Conservation (phyloP, 2,888 invertebrate genomes). For the Ptychoptera contaminata region DNA sequence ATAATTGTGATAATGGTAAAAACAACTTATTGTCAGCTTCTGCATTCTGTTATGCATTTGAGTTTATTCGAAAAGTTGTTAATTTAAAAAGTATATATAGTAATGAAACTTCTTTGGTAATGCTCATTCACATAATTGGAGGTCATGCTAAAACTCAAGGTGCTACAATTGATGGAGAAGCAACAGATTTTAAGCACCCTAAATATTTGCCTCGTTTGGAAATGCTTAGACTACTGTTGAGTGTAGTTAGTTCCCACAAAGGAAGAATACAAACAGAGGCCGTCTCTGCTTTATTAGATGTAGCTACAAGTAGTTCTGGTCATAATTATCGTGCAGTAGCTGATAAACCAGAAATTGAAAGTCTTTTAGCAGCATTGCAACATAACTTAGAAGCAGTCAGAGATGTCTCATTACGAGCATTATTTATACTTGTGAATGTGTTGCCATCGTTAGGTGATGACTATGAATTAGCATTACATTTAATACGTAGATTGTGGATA, state of each 20-base stretch:
- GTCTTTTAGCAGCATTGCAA: conserved; percentile 62
- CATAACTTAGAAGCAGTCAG: conserved; percentile 53
- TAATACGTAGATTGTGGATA: conserved; percentile 65
- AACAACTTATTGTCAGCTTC: conserved; percentile 35
- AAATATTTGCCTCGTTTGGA: conserved; percentile 63
- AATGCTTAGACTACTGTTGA: conserved; percentile 64
- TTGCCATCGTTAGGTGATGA: conserved; percentile 45
- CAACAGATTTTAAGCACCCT: conserved; percentile 49
- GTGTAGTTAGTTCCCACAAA: conserved; percentile 51
- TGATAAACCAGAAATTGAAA: conserved; percentile 52
- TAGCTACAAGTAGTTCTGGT: conserved; percentile 59
- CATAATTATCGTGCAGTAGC: conserved; percentile 44
- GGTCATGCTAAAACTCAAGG: conserved; percentile 54
- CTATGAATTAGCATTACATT: conserved; percentile 38
- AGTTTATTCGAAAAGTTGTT: conserved; percentile 50
- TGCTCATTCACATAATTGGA: conserved; percentile 48
- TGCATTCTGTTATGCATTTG: conserved; percentile 70
- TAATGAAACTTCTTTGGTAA: conserved; percentile 39
- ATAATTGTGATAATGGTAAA: conserved; percentile 15
- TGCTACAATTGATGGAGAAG: conserved; percentile 22
- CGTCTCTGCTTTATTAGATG: conserved; percentile 62
- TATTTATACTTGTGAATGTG: conserved; percentile 44
- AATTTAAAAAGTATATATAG: conserved; percentile 31
- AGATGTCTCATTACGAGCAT: conserved; percentile 62
- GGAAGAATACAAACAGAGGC: conserved; percentile 65